Evolutionary conservation across 1,140 invertebrate species (phyloP).

Genomic region (Drosophila quadrilineata): DNA sequence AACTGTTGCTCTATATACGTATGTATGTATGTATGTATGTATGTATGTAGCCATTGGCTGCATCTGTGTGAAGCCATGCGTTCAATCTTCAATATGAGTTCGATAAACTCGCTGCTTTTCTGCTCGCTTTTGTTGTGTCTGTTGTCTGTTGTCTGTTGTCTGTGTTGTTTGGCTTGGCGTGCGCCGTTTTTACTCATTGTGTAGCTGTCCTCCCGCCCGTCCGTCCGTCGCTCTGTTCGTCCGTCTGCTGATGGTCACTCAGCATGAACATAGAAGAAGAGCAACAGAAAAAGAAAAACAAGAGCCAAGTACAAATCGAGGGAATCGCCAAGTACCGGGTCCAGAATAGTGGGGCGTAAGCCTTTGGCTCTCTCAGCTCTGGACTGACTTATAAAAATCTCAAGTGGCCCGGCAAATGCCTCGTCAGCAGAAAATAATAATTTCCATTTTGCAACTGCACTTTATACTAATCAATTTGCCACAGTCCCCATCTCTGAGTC

Average conservation of each 20-base stretch:
- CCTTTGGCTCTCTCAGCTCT: too few relatives aligned
- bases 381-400: constrained; percentile 50
- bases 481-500: constrained; percentile 1
- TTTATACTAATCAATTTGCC: constrained; percentile 44
- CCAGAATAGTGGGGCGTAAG: constrained; percentile 15
- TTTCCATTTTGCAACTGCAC: constrained; percentile 66
- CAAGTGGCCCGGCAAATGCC: constrained; percentile 49
- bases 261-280: constrained; percentile 74
- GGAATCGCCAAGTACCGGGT: constrained; percentile 5
- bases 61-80: constrained; percentile 69
- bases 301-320: too few relatives aligned
- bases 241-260: constrained; percentile 59
- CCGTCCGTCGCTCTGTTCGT: constrained; percentile 11
- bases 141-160: too few relatives aligned
- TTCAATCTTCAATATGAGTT: constrained; percentile 80
- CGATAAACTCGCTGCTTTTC: constrained; percentile 71
- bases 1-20: constrained; percentile 22
- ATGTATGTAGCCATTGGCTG: constrained; percentile 15
- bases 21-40: constrained; percentile 47
- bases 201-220: too few relatives aligned
- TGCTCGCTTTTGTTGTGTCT: background rate
- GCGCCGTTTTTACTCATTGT: constrained; percentile 56
- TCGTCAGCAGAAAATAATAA: constrained; percentile 34
- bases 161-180: constrained; percentile 67
- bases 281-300: too few relatives aligned